Percentiles rank a stretch among this genome's conserved stretches.
Conservation (phyloP, 2,797 vertebrate species). For the Synaphobranchus kaupii region DNA sequence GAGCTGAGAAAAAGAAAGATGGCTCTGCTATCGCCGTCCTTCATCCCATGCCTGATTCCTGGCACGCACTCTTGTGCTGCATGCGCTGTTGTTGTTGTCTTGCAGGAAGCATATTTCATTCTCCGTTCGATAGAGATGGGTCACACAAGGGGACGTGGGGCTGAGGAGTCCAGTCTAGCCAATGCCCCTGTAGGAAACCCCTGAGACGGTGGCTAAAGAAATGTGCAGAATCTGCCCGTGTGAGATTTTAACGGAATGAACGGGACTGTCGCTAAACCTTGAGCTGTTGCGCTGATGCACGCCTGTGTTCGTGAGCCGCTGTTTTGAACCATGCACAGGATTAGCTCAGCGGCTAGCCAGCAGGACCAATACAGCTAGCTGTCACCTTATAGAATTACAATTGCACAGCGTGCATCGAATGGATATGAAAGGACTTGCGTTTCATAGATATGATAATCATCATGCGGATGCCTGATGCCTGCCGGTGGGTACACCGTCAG, state of each 20-base stretch:
- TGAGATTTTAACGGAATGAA: neutral
- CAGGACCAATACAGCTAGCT: neutral
- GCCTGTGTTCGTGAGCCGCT: neutral
- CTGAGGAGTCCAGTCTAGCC: neutral
- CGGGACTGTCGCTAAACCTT: neutral
- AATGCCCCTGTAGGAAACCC: neutral
- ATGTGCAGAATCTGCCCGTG: neutral
- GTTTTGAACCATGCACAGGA: neutral
- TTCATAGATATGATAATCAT: neutral
- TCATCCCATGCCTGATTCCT: neutral
- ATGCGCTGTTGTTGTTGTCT: neutral
- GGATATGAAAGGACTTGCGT: neutral
- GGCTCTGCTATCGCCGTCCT: slow-evolving; percentile 12
- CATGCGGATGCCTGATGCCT: neutral
- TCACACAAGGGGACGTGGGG: neutral
- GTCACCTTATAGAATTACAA: slow-evolving; percentile 9
- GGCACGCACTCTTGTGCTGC: neutral
- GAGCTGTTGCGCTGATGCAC: neutral
- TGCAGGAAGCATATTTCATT: neutral
- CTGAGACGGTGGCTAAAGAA: neutral
- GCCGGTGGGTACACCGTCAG: neutral
- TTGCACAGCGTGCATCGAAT: neutral
- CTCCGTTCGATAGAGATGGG: neutral
- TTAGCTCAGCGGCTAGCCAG: slow-evolving; percentile 1
- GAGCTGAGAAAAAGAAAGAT: slow-evolving; percentile 23